phyloP scores from a whole-genome alignment of 2,113 vertebrate genomes.

The Protobothrops mucrosquamatus region DNA sequence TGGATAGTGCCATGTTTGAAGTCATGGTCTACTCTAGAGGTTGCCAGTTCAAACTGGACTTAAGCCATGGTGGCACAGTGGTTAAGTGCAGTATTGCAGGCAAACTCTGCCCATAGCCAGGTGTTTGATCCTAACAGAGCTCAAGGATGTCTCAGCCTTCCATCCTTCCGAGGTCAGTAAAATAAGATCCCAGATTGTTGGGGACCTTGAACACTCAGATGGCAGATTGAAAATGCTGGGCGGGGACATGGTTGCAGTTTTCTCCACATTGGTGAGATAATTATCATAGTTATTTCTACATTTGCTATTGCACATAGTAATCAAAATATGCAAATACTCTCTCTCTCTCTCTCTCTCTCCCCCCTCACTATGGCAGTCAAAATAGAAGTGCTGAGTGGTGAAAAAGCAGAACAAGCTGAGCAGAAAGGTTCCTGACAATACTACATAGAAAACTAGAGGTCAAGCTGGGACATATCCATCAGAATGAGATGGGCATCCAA shows the following conservation, averaged over 20 bases:
- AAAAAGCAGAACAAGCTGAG: background rate
- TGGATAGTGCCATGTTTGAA: background rate
- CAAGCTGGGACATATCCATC: background rate
- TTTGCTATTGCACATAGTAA: background rate
- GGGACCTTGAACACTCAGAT: background rate
- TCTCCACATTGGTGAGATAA: background rate
- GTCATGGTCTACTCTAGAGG: background rate
- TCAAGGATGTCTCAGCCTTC: background rate
- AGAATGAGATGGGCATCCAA: background rate
- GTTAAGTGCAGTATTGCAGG: background rate
- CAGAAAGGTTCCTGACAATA: background rate
- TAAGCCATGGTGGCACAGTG: background rate
- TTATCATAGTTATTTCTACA: background rate
- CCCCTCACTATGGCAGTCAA: background rate
- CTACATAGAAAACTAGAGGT: background rate
- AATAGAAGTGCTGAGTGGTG: background rate
- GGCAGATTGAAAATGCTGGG: background rate
- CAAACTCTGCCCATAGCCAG: background rate
- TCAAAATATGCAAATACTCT: background rate
- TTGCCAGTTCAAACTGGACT: background rate
- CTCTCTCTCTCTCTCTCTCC: no score
- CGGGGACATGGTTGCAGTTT: background rate
- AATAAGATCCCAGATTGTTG: background rate
- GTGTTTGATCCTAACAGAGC: background rate
- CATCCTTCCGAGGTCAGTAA: background rate